Percentiles rank a stretch among this genome's conserved stretches.
Evolutionary conservation across 2,888 invertebrate species (phyloP).

Genomic region (Plagiodera versicolora): DNA sequence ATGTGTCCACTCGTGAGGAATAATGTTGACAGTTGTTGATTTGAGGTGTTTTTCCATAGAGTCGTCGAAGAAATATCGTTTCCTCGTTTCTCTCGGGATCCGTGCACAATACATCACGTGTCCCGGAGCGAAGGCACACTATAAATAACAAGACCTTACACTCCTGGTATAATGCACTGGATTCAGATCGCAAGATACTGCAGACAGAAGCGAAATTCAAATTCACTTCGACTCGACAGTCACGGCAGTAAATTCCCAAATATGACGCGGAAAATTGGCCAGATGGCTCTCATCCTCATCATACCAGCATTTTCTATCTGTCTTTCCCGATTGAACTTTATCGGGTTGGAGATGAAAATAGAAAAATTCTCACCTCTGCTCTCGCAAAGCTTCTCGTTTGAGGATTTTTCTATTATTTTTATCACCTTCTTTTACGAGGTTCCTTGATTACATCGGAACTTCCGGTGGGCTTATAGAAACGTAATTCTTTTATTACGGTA

Average conservation of each 20-base stretch:
- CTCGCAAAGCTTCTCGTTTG: not conserved
- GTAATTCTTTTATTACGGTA: too few species aligned
- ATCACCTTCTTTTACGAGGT: not conserved
- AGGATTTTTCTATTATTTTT: not conserved
- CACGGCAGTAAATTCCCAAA: constrained; percentile 28
- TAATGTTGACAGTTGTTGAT: too few species aligned
- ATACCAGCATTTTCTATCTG: constrained; percentile 17
- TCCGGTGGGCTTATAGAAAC: not conserved
- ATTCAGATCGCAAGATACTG: constrained; percentile 17
- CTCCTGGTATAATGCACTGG: constrained; percentile 16
- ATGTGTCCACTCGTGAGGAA: too few species aligned
- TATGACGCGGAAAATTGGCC: constrained; percentile 30
- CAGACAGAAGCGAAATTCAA: constrained; percentile 19
- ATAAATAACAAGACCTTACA: constrained; percentile 22
- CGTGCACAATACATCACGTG: not conserved
- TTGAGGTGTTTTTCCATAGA: too few species aligned
- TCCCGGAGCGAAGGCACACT: not conserved
- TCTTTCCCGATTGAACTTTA: not conserved
- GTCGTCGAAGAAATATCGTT: too few species aligned
- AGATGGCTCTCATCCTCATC: constrained; percentile 29
- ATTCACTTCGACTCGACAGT: constrained; percentile 17
- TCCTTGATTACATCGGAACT: not conserved
- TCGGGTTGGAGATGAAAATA: not conserved
- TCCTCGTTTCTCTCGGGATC: not conserved
- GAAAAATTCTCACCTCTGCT: not conserved